Evolutionary conservation across 1,140 invertebrate genomes (phyloP).

Genomic region (Cyclina sinensis): DNA sequence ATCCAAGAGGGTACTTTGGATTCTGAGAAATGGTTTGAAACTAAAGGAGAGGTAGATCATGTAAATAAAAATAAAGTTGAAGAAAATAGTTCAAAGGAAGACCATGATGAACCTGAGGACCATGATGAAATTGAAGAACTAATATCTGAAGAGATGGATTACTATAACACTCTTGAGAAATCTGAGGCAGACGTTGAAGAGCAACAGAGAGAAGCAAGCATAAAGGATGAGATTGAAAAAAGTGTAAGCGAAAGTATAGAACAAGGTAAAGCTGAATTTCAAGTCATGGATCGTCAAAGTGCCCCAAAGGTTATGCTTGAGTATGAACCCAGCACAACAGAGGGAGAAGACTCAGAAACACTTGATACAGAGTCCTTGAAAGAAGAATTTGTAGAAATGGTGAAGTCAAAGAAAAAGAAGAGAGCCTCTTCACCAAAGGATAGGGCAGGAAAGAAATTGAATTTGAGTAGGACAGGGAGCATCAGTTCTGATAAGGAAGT

Average conservation of each 20-base stretch:
- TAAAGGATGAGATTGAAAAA: slow-evolving; percentile 35
- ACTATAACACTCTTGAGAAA: slow-evolving; percentile 21
- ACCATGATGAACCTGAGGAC: slow-evolving; percentile 30
- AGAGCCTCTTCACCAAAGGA: not conserved
- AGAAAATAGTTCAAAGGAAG: slow-evolving; percentile 55
- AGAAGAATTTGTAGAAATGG: slow-evolving; percentile 13
- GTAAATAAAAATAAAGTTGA: slow-evolving; percentile 41
- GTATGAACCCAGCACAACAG: slow-evolving; percentile 64
- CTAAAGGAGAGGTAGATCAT: slow-evolving; percentile 44
- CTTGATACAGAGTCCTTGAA: slow-evolving; percentile 51
- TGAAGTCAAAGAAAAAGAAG: slow-evolving; percentile 11
- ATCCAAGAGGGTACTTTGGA: not conserved
- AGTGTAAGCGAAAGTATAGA: slow-evolving; percentile 46
- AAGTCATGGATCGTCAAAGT: slow-evolving; percentile 44
- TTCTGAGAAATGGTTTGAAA: not conserved
- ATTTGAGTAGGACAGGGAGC: not conserved
- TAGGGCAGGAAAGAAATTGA: not conserved
- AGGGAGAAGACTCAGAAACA: slow-evolving; percentile 49
- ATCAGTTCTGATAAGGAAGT: slow-evolving; percentile 46
- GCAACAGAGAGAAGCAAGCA: not conserved
- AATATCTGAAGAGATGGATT: slow-evolving; percentile 44
- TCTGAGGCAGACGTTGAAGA: not conserved
- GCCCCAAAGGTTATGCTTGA: slow-evolving; percentile 59
- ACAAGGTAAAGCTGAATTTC: not conserved
- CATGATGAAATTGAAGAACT: slow-evolving; percentile 56